Conservation (phyloP, 1,140 invertebrate species). For the Venturia canescens region DNA sequence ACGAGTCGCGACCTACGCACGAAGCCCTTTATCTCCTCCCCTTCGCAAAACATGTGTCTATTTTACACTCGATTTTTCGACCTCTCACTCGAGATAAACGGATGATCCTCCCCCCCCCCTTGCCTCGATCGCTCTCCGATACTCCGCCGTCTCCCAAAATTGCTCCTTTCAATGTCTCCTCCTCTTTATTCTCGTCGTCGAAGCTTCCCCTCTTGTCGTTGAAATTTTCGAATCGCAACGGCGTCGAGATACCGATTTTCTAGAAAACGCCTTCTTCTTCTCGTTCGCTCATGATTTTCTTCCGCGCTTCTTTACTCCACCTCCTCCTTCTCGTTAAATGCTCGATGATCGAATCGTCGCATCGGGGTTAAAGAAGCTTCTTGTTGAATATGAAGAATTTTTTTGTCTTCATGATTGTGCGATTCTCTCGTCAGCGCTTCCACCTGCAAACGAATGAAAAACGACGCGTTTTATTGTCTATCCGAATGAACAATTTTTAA, state of each 20-base stretch:
- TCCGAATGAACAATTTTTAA: background rate
- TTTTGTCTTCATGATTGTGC: slow-evolving; percentile 58
- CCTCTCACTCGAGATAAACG: too few species aligned
- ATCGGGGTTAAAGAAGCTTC: slow-evolving; percentile 56
- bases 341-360: slow-evolving; percentile 11
- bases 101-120: too few species aligned
- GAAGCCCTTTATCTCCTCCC: slow-evolving; percentile 5
- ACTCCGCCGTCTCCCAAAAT: too few species aligned
- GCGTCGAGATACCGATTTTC: too few species aligned
- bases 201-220: too few species aligned
- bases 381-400: slow-evolving; percentile 65
- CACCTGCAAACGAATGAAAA: slow-evolving; percentile 49
- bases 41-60: background rate
- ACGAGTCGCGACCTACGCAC: slow-evolving; percentile 32
- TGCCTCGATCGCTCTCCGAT: too few species aligned
- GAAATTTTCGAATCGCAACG: too few species aligned
- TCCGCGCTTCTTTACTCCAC: background rate
- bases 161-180: background rate
- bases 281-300: background rate
- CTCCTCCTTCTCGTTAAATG: background rate
- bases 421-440: slow-evolving; percentile 35
- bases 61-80: background rate
- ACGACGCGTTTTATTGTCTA: background rate
- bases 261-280: background rate
- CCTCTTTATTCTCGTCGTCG: background rate